These are phyloP conservation scores for Stercorarius parasiticus DNA, from an alignment of 2,113 vertebrate genomes.

Conservation along the genomic window DNA sequence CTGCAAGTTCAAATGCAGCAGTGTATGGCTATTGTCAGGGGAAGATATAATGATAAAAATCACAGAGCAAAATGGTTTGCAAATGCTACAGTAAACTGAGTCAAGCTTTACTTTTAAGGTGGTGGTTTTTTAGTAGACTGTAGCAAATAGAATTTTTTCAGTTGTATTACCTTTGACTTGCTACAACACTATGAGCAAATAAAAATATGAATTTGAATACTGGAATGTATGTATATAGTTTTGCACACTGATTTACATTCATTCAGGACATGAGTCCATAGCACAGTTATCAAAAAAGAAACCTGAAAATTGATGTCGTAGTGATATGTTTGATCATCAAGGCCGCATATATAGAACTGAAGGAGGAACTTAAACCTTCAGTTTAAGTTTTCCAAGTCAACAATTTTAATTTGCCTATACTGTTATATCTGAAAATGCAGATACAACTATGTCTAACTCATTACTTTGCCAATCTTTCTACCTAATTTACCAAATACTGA, in stretches of 20 bases:
- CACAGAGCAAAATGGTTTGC: neutral
- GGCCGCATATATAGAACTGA: neutral
- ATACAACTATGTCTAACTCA: neutral
- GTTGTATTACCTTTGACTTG: neutral
- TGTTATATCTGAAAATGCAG: neutral
- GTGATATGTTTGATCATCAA: neutral
- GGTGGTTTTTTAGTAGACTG: neutral
- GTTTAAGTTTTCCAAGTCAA: neutral
- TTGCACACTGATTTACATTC: neutral
- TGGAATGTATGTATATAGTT: neutral
- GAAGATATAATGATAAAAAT: neutral
- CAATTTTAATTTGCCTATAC: neutral
- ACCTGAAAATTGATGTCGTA: neutral
- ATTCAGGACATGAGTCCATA: neutral
- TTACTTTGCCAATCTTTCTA: neutral
- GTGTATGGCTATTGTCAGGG: neutral
- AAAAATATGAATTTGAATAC: neutral
- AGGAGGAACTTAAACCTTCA: neutral
- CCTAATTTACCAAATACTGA: neutral
- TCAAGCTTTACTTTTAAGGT: neutral
- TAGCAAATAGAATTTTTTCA: neutral
- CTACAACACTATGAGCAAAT: neutral
- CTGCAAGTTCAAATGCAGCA: neutral
- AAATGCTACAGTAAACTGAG: neutral
- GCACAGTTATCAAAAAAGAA: neutral